Conservation (phyloP, 1,140 invertebrate genomes). For the Drosophila lini region DNA sequence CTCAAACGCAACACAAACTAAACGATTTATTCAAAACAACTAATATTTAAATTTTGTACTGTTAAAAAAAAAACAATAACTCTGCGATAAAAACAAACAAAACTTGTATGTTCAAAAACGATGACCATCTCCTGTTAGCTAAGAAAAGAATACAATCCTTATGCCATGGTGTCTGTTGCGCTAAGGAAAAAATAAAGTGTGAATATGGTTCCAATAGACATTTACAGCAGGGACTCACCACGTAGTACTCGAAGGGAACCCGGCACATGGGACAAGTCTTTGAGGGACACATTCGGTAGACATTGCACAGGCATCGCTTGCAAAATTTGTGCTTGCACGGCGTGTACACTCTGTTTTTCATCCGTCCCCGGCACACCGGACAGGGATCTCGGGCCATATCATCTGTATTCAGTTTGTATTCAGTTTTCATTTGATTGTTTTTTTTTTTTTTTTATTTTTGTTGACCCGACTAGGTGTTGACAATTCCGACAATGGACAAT, state of each 20-base stretch:
- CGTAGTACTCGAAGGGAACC: slow-evolving; percentile 49
- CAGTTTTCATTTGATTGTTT: not conserved
- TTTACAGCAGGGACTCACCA: slow-evolving; percentile 40
- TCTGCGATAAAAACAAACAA: not conserved
- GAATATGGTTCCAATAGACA: not conserved
- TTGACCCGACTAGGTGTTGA: slow-evolving; percentile 1
- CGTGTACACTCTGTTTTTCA: slow-evolving; percentile 37
- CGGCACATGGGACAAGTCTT: slow-evolving; percentile 60
- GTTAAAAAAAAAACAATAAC: not conserved
- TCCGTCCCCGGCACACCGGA: slow-evolving; percentile 42
- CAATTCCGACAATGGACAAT: slow-evolving; percentile 6
- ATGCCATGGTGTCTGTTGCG: slow-evolving; percentile 4
- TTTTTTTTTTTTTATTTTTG: slow-evolving; percentile 3
- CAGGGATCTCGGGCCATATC: slow-evolving; percentile 29
- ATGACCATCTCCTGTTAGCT: not conserved
- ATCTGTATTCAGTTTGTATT: slow-evolving; percentile 6
- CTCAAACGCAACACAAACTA: not conserved
- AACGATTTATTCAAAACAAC: slow-evolving; percentile 3
- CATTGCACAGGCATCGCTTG: slow-evolving; percentile 42
- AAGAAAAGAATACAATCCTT: slow-evolving; percentile 19
- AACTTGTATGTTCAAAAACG: not conserved
- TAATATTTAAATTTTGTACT: not conserved
- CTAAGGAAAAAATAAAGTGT: not conserved
- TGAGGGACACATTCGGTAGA: slow-evolving; percentile 26
- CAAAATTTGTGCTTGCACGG: slow-evolving; percentile 57